Evolutionary conservation across 2,888 invertebrate species (phyloP).

Genomic region (Vannuccia rotundouncinata): DNA sequence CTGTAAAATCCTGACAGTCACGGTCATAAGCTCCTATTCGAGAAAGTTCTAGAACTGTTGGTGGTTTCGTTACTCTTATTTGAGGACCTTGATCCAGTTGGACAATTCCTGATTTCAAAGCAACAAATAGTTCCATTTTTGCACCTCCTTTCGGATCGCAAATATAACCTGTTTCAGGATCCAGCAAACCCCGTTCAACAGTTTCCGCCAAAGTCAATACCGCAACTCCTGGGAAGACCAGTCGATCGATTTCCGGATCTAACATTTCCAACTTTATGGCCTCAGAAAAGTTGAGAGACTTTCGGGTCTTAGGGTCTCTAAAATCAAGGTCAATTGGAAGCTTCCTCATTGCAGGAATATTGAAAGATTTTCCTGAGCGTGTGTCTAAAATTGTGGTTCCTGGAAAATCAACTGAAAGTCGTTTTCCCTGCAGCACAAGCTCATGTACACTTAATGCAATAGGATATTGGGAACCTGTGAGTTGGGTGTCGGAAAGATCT

Average conservation of each 20-base stretch:
- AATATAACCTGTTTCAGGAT: slow-evolving; percentile 15
- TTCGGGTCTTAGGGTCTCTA: neutral
- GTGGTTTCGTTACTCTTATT: neutral
- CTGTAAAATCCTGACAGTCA: neutral
- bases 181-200: neutral
- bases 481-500: neutral
- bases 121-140: slow-evolving; percentile 27
- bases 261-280: neutral
- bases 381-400: neutral
- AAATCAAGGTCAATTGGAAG: neutral
- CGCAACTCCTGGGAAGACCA: neutral
- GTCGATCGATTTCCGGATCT: neutral
- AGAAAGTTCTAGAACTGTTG: neutral
- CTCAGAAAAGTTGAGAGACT: neutral
- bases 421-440: neutral
- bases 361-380: neutral
- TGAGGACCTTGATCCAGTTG: neutral
- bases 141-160: slow-evolving; percentile 11
- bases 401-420: neutral
- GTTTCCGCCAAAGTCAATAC: slow-evolving; percentile 5
- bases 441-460: neutral
- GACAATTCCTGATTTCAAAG: slow-evolving; percentile 17
- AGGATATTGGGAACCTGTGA: neutral
- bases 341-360: neutral
- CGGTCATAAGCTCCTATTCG: neutral